Conservation (phyloP, 2,113 vertebrate genomes). For the Anser brachyrhynchus region DNA sequence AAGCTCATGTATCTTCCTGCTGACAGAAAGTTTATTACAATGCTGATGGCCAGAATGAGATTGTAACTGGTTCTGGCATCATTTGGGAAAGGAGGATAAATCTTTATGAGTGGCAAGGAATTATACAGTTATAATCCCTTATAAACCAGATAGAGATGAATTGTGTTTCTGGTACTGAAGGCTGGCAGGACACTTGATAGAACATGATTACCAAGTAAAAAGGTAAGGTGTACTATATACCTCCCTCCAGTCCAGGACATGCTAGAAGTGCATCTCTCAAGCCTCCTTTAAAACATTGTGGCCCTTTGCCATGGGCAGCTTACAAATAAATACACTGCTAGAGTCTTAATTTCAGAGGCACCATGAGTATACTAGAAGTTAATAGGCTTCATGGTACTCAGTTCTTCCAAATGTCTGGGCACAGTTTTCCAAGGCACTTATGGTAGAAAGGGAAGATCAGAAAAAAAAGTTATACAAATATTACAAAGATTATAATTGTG, state of each 20-base stretch:
- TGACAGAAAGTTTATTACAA: not conserved
- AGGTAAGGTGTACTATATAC: not conserved
- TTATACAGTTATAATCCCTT: not conserved
- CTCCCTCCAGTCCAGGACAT: not conserved
- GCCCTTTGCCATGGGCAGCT: not conserved
- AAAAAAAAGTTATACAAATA: not conserved
- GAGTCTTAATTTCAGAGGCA: not conserved
- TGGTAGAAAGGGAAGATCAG: not conserved
- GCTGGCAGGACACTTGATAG: not conserved
- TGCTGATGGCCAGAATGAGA: not conserved
- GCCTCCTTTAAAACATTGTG: not conserved
- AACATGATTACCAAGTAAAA: not conserved
- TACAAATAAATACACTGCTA: not conserved
- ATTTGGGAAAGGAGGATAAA: not conserved
- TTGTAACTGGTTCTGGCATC: not conserved
- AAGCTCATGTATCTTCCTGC: not conserved
- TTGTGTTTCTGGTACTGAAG: not conserved
- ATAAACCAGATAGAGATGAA: not conserved
- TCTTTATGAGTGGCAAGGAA: not conserved
- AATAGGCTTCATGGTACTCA: not conserved
- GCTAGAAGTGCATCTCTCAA: not conserved
- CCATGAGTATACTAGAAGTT: not conserved
- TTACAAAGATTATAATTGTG: not conserved
- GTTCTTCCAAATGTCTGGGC: not conserved
- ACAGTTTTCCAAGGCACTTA: not conserved